Percentiles rank a stretch among this genome's conserved stretches.
Conservation (phyloP, 2,797 vertebrate species). For the Mus minutoides region DNA sequence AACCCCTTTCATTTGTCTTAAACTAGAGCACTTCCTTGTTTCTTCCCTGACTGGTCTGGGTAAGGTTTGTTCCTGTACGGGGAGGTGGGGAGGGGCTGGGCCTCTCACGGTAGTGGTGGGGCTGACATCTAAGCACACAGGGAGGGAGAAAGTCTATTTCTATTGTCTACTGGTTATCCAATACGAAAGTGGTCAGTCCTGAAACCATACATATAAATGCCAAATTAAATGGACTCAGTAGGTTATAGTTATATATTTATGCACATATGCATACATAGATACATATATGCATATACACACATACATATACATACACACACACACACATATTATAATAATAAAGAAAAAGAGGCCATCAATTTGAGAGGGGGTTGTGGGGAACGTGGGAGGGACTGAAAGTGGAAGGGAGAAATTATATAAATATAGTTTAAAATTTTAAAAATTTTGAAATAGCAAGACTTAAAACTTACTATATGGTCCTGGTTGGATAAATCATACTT, state of each 20-base stretch:
- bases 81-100: not conserved
- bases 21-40: not conserved
- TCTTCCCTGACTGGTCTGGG: not conserved
- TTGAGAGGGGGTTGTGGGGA: not conserved
- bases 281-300: not conserved
- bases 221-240: not conserved
- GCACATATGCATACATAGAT: not conserved
- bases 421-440: not conserved
- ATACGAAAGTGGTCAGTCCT: not conserved
- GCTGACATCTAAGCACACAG: not conserved
- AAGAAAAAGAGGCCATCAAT: not conserved
- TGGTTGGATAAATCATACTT: slow-evolving; percentile 90
- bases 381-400: not conserved
- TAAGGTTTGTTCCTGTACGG: not conserved
- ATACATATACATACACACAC: not conserved
- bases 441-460: slow-evolving; percentile 54
- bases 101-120: not conserved
- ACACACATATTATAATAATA: not conserved
- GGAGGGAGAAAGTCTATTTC: not conserved
- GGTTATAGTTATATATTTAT: not conserved
- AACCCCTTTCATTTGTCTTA: not conserved
- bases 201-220: not conserved
- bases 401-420: not conserved
- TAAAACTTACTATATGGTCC: slow-evolving; percentile 90
- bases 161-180: not conserved